Conservation (phyloP, 2,797 vertebrate genomes). For the Hippocampus kuda region DNA sequence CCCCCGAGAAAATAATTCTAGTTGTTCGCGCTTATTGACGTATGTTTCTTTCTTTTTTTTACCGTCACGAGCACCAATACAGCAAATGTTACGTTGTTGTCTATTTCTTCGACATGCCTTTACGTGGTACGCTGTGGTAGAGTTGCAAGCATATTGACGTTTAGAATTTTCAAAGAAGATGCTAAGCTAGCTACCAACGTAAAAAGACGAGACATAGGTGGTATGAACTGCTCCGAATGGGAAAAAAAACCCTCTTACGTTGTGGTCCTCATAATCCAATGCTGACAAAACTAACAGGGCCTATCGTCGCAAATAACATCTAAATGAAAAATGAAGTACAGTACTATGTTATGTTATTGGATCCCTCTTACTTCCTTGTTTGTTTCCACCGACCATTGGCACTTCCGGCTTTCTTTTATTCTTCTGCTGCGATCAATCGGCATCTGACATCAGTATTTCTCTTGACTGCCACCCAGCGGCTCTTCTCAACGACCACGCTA, state of each 20-base stretch:
- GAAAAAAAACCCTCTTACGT: conserved; percentile 7
- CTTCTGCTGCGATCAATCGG: background rate
- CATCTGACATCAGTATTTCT: background rate
- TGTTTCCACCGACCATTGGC: conserved; percentile 3
- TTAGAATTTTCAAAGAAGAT: background rate
- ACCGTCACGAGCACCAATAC: background rate
- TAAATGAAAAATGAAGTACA: background rate
- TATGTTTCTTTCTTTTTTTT: background rate
- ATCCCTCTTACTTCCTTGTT: conserved; percentile 20
- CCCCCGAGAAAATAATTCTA: background rate
- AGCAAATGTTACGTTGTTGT: background rate
- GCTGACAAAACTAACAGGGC: background rate
- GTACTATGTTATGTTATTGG: background rate
- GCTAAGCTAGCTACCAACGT: conserved; percentile 15
- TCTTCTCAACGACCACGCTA: background rate
- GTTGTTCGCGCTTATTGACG: background rate
- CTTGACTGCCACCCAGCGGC: background rate
- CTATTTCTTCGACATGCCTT: background rate
- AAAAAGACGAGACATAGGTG: background rate
- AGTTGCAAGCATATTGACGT: background rate
- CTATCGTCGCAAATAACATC: background rate
- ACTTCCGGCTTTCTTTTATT: background rate
- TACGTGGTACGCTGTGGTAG: background rate
- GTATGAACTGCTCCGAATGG: too few species aligned
- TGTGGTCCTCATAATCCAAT: background rate